Conservation (phyloP, 2,888 invertebrate species). For the Minunthozetes semirufus region DNA sequence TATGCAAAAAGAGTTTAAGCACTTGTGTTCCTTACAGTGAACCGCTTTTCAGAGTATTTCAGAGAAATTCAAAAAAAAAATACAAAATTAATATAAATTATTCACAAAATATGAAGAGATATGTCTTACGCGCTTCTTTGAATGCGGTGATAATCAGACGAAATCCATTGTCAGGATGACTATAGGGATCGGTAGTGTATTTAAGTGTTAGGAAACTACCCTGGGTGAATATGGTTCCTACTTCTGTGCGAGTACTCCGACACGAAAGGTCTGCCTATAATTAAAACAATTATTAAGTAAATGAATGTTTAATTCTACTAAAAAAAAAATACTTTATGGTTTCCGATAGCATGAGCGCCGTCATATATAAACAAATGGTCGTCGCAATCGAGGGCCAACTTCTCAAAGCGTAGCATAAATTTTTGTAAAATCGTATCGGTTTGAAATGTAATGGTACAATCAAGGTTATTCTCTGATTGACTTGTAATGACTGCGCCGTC, state of each 20-base stretch:
- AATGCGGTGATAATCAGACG: conserved; percentile 87
- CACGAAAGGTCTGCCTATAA: conserved; percentile 77
- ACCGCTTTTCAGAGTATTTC: background rate
- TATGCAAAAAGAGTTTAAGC: conserved; percentile 83
- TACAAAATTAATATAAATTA: background rate
- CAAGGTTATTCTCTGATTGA: conserved; percentile 79
- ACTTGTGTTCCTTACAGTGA: conserved; percentile 47
- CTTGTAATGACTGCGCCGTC: conserved; percentile 85
- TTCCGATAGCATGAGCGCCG: conserved; percentile 80
- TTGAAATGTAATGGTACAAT: conserved; percentile 88
- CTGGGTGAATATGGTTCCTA: conserved; percentile 79
- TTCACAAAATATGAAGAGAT: too few relatives aligned
- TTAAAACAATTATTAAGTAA: conserved; percentile 45
- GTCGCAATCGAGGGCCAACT: conserved; percentile 84
- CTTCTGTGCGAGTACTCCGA: conserved; percentile 78
- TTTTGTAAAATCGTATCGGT: conserved; percentile 87
- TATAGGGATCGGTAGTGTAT: conserved; percentile 88
- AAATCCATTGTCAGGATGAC: conserved; percentile 83
- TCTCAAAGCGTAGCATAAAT: conserved; percentile 87
- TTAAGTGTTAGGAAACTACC: conserved; percentile 89
- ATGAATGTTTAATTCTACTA: background rate
- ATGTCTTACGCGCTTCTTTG: conserved; percentile 52
- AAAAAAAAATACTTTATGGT: conserved; percentile 63
- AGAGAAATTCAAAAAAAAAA: background rate
- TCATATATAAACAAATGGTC: conserved; percentile 88